These are phyloP conservation scores for Lanius ludovicianus DNA, from an alignment of 2,113 vertebrate species.

Conservation along the genomic window DNA sequence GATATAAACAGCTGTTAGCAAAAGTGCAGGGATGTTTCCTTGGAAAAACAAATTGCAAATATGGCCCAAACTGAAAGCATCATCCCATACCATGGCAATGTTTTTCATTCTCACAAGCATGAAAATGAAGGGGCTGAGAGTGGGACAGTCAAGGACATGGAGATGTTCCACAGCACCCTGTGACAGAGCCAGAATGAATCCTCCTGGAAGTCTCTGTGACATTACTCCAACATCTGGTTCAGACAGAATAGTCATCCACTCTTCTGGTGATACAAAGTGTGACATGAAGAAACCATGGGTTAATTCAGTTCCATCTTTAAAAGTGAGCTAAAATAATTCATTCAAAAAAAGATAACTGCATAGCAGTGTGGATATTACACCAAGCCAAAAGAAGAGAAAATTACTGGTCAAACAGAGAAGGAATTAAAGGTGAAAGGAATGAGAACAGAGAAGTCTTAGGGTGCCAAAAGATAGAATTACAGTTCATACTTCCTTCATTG, in stretches of 20 bases:
- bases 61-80: not conserved
- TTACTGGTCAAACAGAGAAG: not conserved
- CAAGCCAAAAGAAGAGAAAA: not conserved
- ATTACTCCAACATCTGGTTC: not conserved
- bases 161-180: not conserved
- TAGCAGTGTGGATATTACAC: not conserved
- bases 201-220: not conserved
- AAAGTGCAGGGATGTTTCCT: not conserved
- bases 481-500: not conserved
- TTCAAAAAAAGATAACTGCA: not conserved
- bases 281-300: not conserved
- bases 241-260: not conserved
- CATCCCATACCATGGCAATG: rapidly evolving
- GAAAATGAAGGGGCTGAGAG: rapidly evolving
- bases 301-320: not conserved
- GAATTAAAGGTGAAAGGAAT: not conserved
- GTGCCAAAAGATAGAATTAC: not conserved
- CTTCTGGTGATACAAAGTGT: not conserved
- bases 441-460: not conserved
- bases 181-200: not conserved
- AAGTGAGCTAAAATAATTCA: not conserved
- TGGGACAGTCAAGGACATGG: not conserved
- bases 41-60: not conserved
- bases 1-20: not conserved
- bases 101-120: not conserved